Base-by-base conservation (phyloP, 2,888 invertebrate species). In the Onthophagus sagittarius region DNA sequence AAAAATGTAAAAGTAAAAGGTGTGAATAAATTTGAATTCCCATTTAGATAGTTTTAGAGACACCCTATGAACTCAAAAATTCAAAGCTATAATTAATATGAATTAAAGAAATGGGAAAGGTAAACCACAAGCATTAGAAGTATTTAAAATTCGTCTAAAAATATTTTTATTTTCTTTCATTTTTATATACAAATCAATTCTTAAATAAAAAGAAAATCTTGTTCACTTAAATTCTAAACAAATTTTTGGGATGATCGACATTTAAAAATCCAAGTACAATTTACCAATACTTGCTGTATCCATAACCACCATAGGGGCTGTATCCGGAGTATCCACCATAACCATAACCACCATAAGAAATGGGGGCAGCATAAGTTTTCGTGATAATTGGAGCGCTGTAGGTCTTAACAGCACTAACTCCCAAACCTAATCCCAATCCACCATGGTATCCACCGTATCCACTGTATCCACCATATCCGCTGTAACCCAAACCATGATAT, bases 291-390 rank as follows among this genome's bases (percentile, higher is more conserved):
- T 67, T 67, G 67, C 32, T 67, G 67, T 67, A 67, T 15, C 67
- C 67, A 23, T 67, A 67, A 15, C 67, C 67, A n/a, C 67, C 67
- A 13, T 67, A 67, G 4, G 31, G 31, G 5, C 67, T 15, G 67
- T 67, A 67, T 15, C 67, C 67, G 13, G 31, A 23, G 9, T 67
- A 67, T 31, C 67, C 67, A 31, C 31, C 15, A 7, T 23, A 6
- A 9, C 67, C 67, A n/a, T 32, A 23, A 11, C 67, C 23, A 13
- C 67, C 23, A 23, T 67, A 67, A 31, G 31, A 31, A n/a, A 69
- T 63, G 7, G 72, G 72, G 0, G 63, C 64, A 11, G 73, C 73
- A 62, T 67, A 67, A 31, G 69, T 67, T 67, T 72, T 72, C 7
- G 70, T 70, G 23, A 73, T 70, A 3, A 73, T 62, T 11, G 73